These are phyloP conservation scores for Danaus chrysippus DNA, from an alignment of 2,888 invertebrate species.

Conservation along the genomic window DNA sequence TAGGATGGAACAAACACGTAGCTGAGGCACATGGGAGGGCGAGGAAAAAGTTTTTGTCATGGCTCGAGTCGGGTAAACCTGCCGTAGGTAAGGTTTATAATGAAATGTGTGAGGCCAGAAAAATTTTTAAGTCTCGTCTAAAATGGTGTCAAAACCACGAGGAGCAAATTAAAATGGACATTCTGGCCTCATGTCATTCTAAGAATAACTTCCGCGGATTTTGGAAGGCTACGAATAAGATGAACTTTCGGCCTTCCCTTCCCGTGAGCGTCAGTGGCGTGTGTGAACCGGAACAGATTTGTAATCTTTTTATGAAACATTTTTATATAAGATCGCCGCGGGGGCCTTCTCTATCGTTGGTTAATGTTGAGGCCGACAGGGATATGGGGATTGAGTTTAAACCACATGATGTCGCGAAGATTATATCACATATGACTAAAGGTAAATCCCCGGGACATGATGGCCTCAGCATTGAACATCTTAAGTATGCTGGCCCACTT, in stretches of 20 bases:
- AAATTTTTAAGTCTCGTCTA: too few relatives aligned
- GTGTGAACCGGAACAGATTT: too few relatives aligned
- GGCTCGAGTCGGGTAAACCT: slow-evolving; percentile 1
- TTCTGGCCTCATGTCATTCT: background rate
- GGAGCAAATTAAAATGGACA: too few relatives aligned
- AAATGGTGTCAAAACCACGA: background rate
- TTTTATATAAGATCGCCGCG: slow-evolving; percentile 1
- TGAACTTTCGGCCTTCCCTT: slow-evolving; percentile 1
- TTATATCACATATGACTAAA: background rate
- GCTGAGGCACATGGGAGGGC: slow-evolving; percentile 7
- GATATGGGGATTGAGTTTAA: slow-evolving; percentile 1
- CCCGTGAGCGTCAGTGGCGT: background rate
- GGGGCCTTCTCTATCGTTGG: slow-evolving; percentile 4
- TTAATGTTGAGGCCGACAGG: slow-evolving; percentile 3
- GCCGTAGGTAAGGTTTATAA: background rate
- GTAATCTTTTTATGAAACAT: background rate
- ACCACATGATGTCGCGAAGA: background rate
- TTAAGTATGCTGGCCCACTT: slow-evolving; percentile 3
- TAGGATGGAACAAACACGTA: slow-evolving; percentile 21
- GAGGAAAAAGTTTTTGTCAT: slow-evolving; percentile 5
- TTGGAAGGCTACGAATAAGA: background rate
- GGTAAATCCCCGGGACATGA: too few relatives aligned
- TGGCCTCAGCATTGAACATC: background rate
- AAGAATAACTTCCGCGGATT: background rate
- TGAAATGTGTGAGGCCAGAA: background rate